Conservation (phyloP, 37 sponge, comb jelly and placozoan species). For the Halisarca cf. caerulea region DNA sequence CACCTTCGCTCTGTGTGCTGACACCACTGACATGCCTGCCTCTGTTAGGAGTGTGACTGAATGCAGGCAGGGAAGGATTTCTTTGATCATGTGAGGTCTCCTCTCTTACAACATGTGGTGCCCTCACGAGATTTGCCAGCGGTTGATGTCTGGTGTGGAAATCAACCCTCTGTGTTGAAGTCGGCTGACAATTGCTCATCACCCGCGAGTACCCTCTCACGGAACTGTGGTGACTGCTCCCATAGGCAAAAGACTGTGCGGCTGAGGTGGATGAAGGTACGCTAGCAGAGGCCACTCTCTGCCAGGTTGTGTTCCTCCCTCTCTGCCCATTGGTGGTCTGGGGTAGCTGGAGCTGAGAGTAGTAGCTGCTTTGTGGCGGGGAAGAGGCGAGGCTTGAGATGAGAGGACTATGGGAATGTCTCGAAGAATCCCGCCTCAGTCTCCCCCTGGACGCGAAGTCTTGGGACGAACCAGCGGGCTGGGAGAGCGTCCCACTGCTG, state of each 20-base stretch:
- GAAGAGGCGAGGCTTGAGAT: neutral
- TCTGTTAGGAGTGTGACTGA: neutral
- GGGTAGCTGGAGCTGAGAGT: neutral
- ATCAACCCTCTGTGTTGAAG: neutral
- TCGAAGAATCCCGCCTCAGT: neutral
- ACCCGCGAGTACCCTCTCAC: neutral
- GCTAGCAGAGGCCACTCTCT: neutral
- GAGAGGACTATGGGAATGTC: neutral
- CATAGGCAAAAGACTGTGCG: neutral
- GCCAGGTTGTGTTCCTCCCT: neutral
- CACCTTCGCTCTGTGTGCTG: neutral
- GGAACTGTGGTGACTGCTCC: neutral
- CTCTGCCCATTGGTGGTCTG: neutral
- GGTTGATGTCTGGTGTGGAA: neutral
- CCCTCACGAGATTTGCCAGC: neutral
- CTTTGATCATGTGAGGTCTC: neutral
- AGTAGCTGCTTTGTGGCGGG: neutral
- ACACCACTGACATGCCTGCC: neutral
- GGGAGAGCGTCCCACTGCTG: slow-evolving; percentile 9
- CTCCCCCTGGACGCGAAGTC: neutral
- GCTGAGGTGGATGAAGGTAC: neutral
- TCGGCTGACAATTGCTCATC: neutral
- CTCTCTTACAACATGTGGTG: slow-evolving; percentile 13
- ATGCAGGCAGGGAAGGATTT: neutral
- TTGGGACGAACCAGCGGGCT: slow-evolving; percentile 1